Evolutionary conservation across 2,888 invertebrate species (phyloP).

Genomic region (Chironomus tentans): DNA sequence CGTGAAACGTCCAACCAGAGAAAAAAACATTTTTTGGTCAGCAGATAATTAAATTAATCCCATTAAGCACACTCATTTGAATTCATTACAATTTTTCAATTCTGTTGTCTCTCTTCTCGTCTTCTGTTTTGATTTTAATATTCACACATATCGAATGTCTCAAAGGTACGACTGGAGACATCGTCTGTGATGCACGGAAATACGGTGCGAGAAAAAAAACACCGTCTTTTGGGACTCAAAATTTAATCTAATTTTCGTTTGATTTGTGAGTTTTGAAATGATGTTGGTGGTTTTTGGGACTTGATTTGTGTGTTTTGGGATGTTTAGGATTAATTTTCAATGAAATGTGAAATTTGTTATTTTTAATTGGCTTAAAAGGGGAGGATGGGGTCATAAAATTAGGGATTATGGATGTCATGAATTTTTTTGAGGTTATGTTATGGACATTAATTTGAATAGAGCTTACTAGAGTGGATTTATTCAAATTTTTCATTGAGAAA

Average conservation of each 20-base stretch:
- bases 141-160: no score
- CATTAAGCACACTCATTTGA: slow-evolving; percentile 1
- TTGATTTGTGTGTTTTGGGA: neutral
- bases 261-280: neutral
- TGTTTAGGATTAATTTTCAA: neutral
- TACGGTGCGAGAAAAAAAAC: no score
- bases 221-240: neutral
- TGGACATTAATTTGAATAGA: no score
- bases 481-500: no score
- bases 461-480: no score
- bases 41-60: neutral
- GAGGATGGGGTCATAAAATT: no score
- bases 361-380: no score
- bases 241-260: neutral
- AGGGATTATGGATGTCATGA: no score
- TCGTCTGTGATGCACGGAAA: neutral
- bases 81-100: neutral
- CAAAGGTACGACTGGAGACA: neutral
- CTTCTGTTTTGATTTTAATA: no score
- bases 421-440: no score
- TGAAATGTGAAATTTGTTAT: neutral
- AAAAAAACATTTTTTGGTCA: neutral
- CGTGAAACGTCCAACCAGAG: neutral
- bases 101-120: no score
- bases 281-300: neutral